Percentiles rank a stretch among this genome's conserved stretches.
phyloP scores from a whole-genome alignment of 2,797 vertebrate species.

The Agapornis canus region DNA sequence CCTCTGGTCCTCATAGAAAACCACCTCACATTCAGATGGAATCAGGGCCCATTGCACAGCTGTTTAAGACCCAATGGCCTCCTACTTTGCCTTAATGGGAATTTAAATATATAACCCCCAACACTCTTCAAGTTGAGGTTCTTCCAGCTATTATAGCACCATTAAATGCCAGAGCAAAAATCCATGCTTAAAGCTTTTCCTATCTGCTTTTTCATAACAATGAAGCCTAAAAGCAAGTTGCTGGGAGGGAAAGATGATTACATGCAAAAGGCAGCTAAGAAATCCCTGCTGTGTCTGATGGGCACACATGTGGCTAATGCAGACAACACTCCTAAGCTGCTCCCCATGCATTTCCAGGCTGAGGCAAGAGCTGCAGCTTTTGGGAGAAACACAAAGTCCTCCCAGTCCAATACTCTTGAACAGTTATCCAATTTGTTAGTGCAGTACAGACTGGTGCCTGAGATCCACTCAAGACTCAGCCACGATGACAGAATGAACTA shows the following conservation, averaged over 20 bases:
- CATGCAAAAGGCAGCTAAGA: not conserved
- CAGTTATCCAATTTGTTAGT: not conserved
- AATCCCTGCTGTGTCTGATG: not conserved
- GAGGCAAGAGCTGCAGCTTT: not conserved
- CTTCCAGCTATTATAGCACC: not conserved
- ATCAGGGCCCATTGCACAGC: not conserved
- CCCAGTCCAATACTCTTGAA: fast-evolving
- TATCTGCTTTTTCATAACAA: not conserved
- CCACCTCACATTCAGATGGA: not conserved
- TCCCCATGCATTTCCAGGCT: not conserved
- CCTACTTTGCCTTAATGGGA: not conserved
- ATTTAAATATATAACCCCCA: not conserved
- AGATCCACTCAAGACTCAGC: not conserved
- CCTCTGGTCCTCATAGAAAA: not conserved
- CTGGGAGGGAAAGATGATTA: not conserved
- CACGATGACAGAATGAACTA: fast-evolving
- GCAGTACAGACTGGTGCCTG: fast-evolving
- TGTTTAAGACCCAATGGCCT: not conserved
- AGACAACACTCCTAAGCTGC: fast-evolving
- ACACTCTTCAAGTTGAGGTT: fast-evolving
- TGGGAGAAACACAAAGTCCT: not conserved
- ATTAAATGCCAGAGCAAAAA: not conserved
- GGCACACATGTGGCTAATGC: fast-evolving
- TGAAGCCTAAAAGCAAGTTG: not conserved
- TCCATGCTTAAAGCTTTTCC: not conserved